These are phyloP conservation scores for Phoeniculus purpureus DNA, from an alignment of 2,797 vertebrate genomes.

Conservation along the genomic window DNA sequence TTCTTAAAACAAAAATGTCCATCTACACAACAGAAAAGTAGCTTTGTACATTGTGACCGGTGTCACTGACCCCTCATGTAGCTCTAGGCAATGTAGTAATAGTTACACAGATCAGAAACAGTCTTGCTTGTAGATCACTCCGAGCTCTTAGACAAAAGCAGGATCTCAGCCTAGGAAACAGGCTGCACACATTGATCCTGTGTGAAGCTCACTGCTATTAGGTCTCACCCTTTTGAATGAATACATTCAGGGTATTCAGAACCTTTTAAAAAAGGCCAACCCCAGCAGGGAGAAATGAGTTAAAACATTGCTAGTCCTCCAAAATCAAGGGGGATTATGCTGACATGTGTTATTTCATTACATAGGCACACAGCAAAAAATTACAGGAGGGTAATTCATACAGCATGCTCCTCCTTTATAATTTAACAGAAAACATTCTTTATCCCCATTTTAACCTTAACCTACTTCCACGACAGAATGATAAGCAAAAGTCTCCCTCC, in stretches of 20 bases:
- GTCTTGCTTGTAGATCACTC: background rate
- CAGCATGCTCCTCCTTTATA: background rate
- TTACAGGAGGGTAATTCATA: background rate
- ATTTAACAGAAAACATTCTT: slow-evolving; percentile 17
- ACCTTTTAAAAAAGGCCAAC: background rate
- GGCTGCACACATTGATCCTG: background rate
- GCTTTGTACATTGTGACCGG: background rate
- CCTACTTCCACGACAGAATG: background rate
- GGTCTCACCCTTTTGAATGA: background rate
- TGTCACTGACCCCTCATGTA: background rate
- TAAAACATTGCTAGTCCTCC: background rate
- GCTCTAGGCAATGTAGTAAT: background rate
- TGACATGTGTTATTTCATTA: background rate
- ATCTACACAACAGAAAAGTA: background rate
- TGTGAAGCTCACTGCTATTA: background rate
- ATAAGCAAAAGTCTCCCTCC: slow-evolving; percentile 1
- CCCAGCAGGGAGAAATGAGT: background rate
- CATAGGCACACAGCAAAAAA: background rate
- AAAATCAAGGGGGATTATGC: background rate
- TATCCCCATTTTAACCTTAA: slow-evolving; percentile 10
- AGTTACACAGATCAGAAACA: background rate
- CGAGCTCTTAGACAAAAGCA: background rate
- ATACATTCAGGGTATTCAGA: background rate
- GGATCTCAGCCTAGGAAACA: background rate
- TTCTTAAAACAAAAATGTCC: background rate